phyloP scores from a whole-genome alignment of 1,140 invertebrate species.

The Drosophila pachea region DNA sequence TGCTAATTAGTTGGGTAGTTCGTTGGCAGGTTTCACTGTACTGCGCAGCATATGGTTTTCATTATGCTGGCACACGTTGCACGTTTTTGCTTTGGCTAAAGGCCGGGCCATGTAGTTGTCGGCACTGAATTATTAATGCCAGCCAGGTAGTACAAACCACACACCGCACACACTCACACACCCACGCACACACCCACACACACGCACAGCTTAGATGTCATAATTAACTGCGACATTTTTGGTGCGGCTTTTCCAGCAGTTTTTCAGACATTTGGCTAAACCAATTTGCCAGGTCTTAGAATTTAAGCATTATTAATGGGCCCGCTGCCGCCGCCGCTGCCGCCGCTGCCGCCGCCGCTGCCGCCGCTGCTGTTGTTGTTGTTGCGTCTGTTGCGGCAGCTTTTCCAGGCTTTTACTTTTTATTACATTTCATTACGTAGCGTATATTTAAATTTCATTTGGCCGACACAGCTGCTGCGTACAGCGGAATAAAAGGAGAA shows the following conservation, averaged over 20 bases:
- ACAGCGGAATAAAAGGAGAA: slow-evolving; percentile 3
- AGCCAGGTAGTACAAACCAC: slow-evolving; percentile 40
- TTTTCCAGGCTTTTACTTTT: slow-evolving; percentile 35
- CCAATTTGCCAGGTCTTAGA: slow-evolving; percentile 74
- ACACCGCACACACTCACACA: neutral
- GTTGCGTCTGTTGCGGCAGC: neutral
- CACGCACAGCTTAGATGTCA: slow-evolving; percentile 27
- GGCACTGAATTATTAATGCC: slow-evolving; percentile 56
- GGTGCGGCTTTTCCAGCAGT: slow-evolving; percentile 37
- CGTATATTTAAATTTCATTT: slow-evolving; percentile 42
- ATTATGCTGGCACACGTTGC: neutral
- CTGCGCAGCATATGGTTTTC: neutral
- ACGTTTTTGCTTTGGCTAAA: neutral
- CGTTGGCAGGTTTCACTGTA: slow-evolving; percentile 7
- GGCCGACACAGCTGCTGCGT: neutral
- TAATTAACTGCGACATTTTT: slow-evolving; percentile 75
- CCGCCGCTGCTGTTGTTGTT: slow-evolving; percentile 25
- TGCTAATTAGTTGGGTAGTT: slow-evolving; percentile 4
- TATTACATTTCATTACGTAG: slow-evolving; percentile 46
- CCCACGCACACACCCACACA: neutral
- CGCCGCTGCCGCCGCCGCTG: slow-evolving; percentile 1
- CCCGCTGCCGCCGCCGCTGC: slow-evolving; percentile 16
- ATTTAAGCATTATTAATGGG: slow-evolving; percentile 74
- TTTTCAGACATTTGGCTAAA: slow-evolving; percentile 47
- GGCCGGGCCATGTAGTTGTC: neutral